phyloP scores from a whole-genome alignment of 2,113 vertebrate species.

The Varanus salvator region DNA sequence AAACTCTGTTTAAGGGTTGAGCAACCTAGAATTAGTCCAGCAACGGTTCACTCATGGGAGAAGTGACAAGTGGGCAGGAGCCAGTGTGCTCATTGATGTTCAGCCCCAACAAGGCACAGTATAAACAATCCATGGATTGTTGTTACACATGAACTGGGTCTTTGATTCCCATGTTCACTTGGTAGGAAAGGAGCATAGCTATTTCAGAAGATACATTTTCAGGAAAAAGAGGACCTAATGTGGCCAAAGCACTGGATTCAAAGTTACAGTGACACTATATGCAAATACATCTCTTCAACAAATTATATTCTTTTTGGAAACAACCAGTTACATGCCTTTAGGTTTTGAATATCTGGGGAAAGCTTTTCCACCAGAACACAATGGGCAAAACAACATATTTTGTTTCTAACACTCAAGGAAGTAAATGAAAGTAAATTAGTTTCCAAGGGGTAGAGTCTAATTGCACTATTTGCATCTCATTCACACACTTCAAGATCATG shows the following conservation, averaged over 20 bases:
- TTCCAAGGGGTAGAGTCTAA: neutral
- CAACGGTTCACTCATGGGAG: too few species aligned
- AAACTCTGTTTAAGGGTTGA: too few species aligned
- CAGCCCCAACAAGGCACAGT: too few species aligned
- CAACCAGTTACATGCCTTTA: neutral
- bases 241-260: neutral
- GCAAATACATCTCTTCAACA: neutral
- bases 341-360: neutral
- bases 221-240: neutral
- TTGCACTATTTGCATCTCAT: constrained; percentile 2
- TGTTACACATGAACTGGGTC: too few species aligned
- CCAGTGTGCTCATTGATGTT: too few species aligned
- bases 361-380: neutral
- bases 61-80: too few species aligned
- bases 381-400: neutral
- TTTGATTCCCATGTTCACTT: neutral
- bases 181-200: neutral
- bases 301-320: neutral
- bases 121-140: too few species aligned
- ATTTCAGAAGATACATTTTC: neutral
- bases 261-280: neutral
- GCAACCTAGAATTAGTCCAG: too few species aligned
- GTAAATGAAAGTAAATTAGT: neutral
- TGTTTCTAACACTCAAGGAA: neutral
- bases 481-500: neutral